Evolutionary conservation across 2,113 vertebrate genomes (phyloP), one percentile per base, ranked within the genome.

Genomic region (Aramus guarauna): DNA sequence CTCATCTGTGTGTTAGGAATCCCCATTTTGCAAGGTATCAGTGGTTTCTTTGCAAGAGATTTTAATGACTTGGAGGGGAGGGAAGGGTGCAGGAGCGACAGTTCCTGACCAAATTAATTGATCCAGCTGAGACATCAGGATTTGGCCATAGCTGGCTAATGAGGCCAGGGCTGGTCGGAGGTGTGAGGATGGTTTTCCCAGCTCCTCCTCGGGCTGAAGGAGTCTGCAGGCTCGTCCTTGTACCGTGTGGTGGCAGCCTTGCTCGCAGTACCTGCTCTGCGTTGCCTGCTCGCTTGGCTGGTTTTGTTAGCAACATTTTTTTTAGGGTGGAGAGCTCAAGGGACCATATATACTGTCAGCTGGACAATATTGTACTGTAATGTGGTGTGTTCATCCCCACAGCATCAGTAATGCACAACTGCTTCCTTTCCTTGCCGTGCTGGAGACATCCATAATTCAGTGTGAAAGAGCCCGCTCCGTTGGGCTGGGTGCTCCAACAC

Each of bases 221-320:
- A 67, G 29, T 5, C 59, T 77, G 34, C 58, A 75, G 62, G 7
- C 15, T 60, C 32, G 34, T 68, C 22, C 16, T 55, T 47, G 50
- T 26, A 29, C 90, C 96, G 22, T 48, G 53, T 5, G 96, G 85
- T 76, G 96, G 90, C 95, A 94, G 78, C 59, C 88, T 96, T 96
- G 94, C 69, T 85, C 88, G 3, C 34, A 4, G 12, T 6, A 81
- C 16, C 26, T 9, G n/a, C 53, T 41, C 34, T 8, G 5, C 6
- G 14, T 15, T 48, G 19, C 41, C 66, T 19, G 39, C 37, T 77
- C 8, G 21, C 50, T 2, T 15, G 73, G 3, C 34, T 83, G 55
- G 23, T 59, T 87, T 69, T 56, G 52, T 81, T 29, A 2, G 53
- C 72, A 88, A 5, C 9, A 2, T 36, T 24, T 68, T 60, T 91